Evolutionary conservation across 2,797 vertebrate genomes (phyloP).

Genomic region (Gephyroberyx darwinii): DNA sequence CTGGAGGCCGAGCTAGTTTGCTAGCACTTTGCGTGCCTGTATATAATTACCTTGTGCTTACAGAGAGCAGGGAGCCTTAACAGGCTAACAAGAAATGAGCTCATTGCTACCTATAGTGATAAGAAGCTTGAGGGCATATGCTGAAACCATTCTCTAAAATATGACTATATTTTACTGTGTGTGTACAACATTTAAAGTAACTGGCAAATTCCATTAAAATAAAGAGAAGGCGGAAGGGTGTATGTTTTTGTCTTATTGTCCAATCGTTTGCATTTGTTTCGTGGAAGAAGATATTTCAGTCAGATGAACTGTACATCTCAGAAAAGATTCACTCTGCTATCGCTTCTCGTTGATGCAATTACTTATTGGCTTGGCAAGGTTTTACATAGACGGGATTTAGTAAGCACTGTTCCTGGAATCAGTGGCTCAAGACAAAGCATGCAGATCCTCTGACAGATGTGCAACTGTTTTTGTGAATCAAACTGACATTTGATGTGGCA

Average conservation of each 20-base stretch:
- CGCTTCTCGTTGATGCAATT: neutral
- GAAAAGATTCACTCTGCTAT: neutral
- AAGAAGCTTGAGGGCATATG: constrained; percentile 49
- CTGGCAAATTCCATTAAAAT: constrained; percentile 5
- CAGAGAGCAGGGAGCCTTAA: constrained; percentile 68
- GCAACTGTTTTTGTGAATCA: constrained; percentile 9
- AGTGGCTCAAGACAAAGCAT: constrained; percentile 2
- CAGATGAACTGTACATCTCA: neutral
- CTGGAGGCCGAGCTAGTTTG: constrained; percentile 37
- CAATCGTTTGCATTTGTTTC: neutral
- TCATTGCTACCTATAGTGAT: constrained; percentile 76
- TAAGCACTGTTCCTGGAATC: neutral
- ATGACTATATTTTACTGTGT: neutral
- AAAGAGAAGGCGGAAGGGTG: neutral
- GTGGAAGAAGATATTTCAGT: neutral
- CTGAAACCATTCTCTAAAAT: constrained; percentile 15
- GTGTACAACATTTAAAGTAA: constrained; percentile 12
- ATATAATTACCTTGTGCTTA: constrained; percentile 73
- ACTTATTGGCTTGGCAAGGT: neutral
- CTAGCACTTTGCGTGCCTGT: constrained; percentile 71
- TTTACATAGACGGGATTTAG: neutral
- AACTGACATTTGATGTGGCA: constrained; percentile 17
- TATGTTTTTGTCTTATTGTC: neutral
- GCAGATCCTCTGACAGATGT: neutral
- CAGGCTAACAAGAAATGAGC: constrained; percentile 73